Base-by-base conservation (phyloP, 2,797 vertebrate species). In the Pseudomugil tenellus region DNA sequence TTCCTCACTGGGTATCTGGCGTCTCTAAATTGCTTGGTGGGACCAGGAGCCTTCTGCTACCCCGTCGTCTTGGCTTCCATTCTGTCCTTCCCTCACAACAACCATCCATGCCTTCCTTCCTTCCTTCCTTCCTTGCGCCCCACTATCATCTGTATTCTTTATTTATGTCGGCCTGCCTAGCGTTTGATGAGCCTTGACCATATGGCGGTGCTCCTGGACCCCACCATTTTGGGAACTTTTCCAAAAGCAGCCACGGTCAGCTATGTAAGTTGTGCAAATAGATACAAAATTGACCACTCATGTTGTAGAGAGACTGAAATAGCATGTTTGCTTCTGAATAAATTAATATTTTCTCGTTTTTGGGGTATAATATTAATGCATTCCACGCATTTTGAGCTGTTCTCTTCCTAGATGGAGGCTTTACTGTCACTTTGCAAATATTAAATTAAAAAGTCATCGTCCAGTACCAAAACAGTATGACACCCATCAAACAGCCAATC, bases 101-200 rank as follows among this genome's bases (percentile, higher is more conserved):
- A 56, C 73, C 59, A 55, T 63, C 71, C 34, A 13, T 63, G 41
- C 65, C 49, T 68, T 57, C 69, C 66, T 55, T 54, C 83, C 61
- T 55, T 54, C 83, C 61, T 58, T 78, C 83, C 61, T 58, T 79
- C 41, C 74, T 70, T 65, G 75, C 68, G 60, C 72, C 68, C 67
- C 23, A 25, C 70, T 54, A 81, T 89, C 86, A 83, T 91, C 80
- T 88, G 79, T 81, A 86, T 87, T 87, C 67, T 81, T 90, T 90
- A 87, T 89, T 90, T 83, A 90, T 81, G 84, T 81, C 62, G 79
- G 77, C 79, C 78, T 84, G 79, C 85, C 84, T 79, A 25, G 79
- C 81, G 86, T 83, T 87, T 88, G 88, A 92, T 88, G 87, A 91
- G 88, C 84, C 84, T 83, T 86, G 89, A 86, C 91, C 91, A 90